phyloP scores from a whole-genome alignment of 2,888 invertebrate species.

The Leptinotarsa juncta region DNA sequence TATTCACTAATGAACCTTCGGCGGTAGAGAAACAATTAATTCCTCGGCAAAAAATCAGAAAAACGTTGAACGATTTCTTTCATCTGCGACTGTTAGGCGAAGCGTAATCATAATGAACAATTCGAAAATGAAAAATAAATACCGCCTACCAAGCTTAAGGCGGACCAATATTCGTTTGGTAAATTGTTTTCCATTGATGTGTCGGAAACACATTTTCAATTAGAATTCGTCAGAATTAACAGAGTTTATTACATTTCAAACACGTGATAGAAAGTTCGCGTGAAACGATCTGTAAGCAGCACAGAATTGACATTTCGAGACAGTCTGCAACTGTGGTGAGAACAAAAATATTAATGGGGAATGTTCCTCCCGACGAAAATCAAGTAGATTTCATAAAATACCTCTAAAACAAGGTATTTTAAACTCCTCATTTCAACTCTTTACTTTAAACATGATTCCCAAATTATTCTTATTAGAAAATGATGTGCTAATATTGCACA shows the following conservation, averaged over 20 bases:
- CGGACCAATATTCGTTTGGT: slow-evolving; percentile 13
- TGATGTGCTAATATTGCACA: too few relatives aligned
- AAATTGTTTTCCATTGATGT: slow-evolving; percentile 22
- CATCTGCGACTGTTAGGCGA: background rate
- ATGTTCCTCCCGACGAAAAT: too few relatives aligned
- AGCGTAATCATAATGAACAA: slow-evolving; percentile 3
- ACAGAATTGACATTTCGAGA: too few relatives aligned
- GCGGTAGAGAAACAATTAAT: slow-evolving; percentile 1
- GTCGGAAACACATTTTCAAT: slow-evolving; percentile 21
- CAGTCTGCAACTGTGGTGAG: too few relatives aligned
- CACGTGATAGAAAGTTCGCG: background rate
- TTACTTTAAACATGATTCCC: too few relatives aligned
- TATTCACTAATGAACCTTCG: slow-evolving; percentile 1
- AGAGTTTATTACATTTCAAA: slow-evolving; percentile 7
- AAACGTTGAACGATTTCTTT: slow-evolving; percentile 2
- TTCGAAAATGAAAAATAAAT: slow-evolving; percentile 7
- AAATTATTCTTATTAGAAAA: too few relatives aligned
- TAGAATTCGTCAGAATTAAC: slow-evolving; percentile 21
- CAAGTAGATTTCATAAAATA: too few relatives aligned
- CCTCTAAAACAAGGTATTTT: too few relatives aligned
- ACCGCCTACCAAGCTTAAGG: background rate
- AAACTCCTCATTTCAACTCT: too few relatives aligned
- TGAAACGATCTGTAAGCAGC: too few relatives aligned
- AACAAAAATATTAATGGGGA: too few relatives aligned
- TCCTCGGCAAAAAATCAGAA: slow-evolving; percentile 6